phyloP scores from a whole-genome alignment of 2,113 vertebrate species.

The Stomatorhinus ivindoensis region DNA sequence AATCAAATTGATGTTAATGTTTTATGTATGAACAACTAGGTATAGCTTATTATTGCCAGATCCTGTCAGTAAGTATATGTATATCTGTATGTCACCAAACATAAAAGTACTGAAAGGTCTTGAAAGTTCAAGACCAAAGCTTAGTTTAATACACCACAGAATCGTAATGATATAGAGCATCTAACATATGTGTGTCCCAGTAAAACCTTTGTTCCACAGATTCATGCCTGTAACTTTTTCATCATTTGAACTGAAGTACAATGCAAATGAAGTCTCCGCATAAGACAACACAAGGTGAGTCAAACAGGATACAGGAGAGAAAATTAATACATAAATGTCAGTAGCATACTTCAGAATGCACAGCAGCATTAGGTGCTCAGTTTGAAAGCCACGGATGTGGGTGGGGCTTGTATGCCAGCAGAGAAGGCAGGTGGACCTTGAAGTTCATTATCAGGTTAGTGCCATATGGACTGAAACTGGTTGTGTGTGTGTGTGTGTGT shows the following conservation, averaged over 20 bases:
- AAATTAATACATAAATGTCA: not conserved
- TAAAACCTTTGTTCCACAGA: not conserved
- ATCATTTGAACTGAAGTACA: not conserved
- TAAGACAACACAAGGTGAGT: not conserved
- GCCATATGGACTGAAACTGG: not conserved
- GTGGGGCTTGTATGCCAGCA: not conserved
- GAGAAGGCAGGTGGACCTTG: not conserved
- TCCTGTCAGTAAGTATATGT: not conserved
- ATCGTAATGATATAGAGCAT: not conserved
- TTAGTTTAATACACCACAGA: not conserved
- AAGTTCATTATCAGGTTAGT: not conserved
- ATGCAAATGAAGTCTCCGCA: not conserved
- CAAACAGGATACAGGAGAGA: not conserved
- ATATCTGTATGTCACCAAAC: not conserved
- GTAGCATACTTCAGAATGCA: not conserved
- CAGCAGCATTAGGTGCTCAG: not conserved
- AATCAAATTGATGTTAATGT: not conserved
- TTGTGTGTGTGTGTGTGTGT: not conserved
- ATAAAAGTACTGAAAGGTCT: not conserved
- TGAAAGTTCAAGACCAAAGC: not conserved
- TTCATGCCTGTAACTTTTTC: not conserved
- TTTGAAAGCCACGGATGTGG: not conserved
- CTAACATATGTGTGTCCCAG: not conserved
- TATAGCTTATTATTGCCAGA: not conserved
- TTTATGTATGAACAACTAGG: not conserved